Evolutionary conservation across 2,888 invertebrate species (phyloP).

Genomic region (Conops quadrifasciatus): DNA sequence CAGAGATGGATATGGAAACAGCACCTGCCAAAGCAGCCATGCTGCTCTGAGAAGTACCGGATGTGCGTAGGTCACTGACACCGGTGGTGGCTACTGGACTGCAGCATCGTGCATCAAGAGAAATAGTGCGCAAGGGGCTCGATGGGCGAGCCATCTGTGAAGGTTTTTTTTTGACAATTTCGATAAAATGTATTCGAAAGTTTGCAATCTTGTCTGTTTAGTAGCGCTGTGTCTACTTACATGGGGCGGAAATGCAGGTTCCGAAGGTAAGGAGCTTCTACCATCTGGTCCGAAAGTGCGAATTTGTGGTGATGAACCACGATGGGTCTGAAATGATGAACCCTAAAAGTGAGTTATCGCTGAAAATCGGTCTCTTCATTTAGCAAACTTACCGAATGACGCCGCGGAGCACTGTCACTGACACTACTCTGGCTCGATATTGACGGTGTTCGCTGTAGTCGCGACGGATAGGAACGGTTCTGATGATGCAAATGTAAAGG

Average conservation of each 20-base stretch:
- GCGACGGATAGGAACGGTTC: constrained; percentile 73
- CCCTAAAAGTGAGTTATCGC: background rate
- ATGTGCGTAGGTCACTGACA: constrained; percentile 67
- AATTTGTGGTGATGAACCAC: constrained; percentile 85
- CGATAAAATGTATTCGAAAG: background rate
- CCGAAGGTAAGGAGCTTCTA: constrained; percentile 67
- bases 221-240: constrained; percentile 35
- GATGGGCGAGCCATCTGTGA: constrained; percentile 72
- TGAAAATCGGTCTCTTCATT: background rate
- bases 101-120: constrained; percentile 76
- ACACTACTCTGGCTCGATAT: constrained; percentile 85
- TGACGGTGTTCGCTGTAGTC: constrained; percentile 80
- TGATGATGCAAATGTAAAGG: constrained; percentile 74
- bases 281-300: constrained; percentile 86
- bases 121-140: constrained; percentile 81
- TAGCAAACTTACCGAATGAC: constrained; percentile 65
- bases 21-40: constrained; percentile 70
- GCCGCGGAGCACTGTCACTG: constrained; percentile 76
- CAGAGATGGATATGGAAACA: constrained; percentile 44
- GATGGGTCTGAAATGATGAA: constrained; percentile 68
- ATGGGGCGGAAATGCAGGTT: constrained; percentile 58
- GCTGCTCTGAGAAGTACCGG: constrained; percentile 77
- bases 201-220: background rate
- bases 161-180: background rate
- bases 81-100: constrained; percentile 67